phyloP scores from a whole-genome alignment of 2,888 invertebrate species.

The Ceraclea dissimilis region DNA sequence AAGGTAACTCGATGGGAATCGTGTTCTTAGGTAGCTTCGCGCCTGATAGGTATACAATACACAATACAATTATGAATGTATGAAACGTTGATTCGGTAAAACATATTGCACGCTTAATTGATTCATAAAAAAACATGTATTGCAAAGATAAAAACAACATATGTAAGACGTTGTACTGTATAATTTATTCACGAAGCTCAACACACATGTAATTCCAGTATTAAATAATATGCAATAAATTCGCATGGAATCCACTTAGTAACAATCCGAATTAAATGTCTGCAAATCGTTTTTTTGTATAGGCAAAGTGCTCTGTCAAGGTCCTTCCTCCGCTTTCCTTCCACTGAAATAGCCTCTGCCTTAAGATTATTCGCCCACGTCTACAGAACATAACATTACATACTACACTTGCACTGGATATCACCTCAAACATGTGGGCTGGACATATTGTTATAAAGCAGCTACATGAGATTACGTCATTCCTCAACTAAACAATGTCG shows the following conservation, averaged over 20 bases:
- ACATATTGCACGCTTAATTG: no score
- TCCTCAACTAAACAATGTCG: neutral
- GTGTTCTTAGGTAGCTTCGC: no score
- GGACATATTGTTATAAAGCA: neutral
- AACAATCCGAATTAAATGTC: neutral
- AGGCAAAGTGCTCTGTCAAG: neutral
- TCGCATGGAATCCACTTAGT: neutral
- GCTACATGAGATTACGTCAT: neutral
- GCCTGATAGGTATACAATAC: no score
- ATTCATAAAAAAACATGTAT: no score
- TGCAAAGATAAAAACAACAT: no score
- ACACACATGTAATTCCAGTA: neutral
- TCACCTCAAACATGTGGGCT: neutral
- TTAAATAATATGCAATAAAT: neutral
- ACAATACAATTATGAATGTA: no score
- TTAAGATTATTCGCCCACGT: neutral
- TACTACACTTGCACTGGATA: neutral
- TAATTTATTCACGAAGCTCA: no score
- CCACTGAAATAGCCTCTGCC: neutral
- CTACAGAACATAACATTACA: no score
- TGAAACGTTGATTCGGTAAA: no score
- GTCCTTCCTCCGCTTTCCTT: neutral
- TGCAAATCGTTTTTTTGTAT: neutral
- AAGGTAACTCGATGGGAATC: no score
- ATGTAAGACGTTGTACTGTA: no score